Evolutionary conservation across 2,888 invertebrate genomes (phyloP).

Genomic region (Xestobium rufovillosum): DNA sequence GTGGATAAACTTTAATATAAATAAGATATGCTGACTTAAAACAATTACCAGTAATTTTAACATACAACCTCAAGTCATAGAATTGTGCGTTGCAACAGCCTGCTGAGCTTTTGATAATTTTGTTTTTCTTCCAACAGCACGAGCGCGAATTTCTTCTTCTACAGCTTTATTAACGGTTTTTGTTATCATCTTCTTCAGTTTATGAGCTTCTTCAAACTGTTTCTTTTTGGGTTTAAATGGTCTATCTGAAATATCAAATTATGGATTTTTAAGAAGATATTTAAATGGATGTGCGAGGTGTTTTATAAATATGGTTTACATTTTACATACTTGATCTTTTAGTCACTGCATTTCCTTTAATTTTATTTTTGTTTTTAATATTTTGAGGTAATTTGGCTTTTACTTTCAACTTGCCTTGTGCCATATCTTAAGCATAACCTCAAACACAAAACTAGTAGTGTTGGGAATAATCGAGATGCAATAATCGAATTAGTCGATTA

Average conservation of each 20-base stretch:
- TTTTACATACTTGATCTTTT: constrained; percentile 53
- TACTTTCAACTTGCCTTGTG: constrained; percentile 62
- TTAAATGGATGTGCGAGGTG: not conserved
- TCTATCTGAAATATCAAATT: constrained; percentile 45
- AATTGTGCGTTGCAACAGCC: constrained; percentile 42
- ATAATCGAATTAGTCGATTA: no score
- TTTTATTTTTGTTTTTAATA: constrained; percentile 46
- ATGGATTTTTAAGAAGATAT: constrained; percentile 7
- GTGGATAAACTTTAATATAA: no score
- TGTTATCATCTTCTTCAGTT: constrained; percentile 58
- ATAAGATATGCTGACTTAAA: no score
- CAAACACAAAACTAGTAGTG: no score
- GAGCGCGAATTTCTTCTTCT: constrained; percentile 57
- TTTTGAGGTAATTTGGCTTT: constrained; percentile 55
- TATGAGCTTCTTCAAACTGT: constrained; percentile 51
- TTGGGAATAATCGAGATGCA: no score
- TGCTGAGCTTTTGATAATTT: constrained; percentile 48
- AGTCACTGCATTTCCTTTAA: constrained; percentile 50
- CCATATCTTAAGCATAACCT: constrained; percentile 50
- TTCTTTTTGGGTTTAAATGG: constrained; percentile 59
- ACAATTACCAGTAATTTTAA: no score
- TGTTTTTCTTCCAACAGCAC: constrained; percentile 44
- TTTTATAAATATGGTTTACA: not conserved
- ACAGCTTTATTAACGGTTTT: constrained; percentile 64
- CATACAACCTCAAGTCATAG: no score